Evolutionary conservation across 2,888 invertebrate genomes (phyloP).

Genomic region (Drosophila ochracea): DNA sequence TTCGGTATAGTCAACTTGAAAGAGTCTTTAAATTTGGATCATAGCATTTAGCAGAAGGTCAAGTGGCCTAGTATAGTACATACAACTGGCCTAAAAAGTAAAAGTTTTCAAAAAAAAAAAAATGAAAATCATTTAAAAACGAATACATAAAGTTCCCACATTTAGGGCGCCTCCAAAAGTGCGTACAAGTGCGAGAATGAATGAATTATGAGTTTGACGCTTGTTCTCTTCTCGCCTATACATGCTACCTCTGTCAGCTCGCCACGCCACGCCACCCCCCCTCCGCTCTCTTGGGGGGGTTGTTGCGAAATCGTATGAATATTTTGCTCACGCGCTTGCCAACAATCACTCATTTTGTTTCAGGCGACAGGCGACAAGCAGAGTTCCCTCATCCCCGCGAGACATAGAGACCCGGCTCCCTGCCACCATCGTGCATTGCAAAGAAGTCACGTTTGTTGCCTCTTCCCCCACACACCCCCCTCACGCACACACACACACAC

Average conservation of each 20-base stretch:
- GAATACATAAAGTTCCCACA: background rate
- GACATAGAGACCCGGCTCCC: slow-evolving; percentile 1
- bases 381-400: slow-evolving; percentile 9
- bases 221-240: background rate
- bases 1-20: slow-evolving; percentile 24
- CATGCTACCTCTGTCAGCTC: background rate
- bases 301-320: slow-evolving; percentile 67
- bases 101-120: slow-evolving; percentile 7
- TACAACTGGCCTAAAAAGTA: background rate
- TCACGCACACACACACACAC: slow-evolving; percentile 2
- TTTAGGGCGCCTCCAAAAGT: background rate
- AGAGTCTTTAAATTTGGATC: background rate
- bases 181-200: slow-evolving; percentile 47
- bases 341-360: slow-evolving; percentile 75
- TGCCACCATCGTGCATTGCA: slow-evolving; percentile 16
- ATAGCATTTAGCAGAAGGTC: slow-evolving; percentile 10
- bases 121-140: background rate
- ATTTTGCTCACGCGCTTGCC: slow-evolving; percentile 75
- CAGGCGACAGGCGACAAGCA: slow-evolving; percentile 46
- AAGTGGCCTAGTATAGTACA: slow-evolving; percentile 1
- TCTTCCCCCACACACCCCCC: background rate
- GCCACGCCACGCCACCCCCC: background rate
- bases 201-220: slow-evolving; percentile 53
- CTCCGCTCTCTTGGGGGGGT: background rate
- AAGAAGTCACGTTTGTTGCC: slow-evolving; percentile 68